These are phyloP conservation scores for Calephelis virginiensis DNA, from an alignment of 1,140 invertebrate genomes.

Conservation along the genomic window DNA sequence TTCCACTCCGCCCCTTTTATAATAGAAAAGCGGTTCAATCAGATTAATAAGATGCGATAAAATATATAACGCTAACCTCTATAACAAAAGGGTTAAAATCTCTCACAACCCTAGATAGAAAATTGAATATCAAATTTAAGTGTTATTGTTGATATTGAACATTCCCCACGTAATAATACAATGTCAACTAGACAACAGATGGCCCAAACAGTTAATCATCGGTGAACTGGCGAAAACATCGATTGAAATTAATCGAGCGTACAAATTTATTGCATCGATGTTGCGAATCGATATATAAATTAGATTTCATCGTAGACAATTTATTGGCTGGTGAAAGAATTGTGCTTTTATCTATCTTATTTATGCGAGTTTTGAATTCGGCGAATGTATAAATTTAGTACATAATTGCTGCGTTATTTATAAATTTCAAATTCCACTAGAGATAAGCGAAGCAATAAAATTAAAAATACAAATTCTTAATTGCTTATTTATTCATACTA, in stretches of 20 bases:
- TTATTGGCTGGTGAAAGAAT: slow-evolving; percentile 22
- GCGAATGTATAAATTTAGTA: neutral
- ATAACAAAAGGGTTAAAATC: neutral
- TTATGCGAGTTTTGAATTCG: slow-evolving; percentile 2
- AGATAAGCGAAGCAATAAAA: neutral
- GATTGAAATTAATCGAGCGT: slow-evolving; percentile 45
- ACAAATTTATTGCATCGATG: slow-evolving; percentile 43
- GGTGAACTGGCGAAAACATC: slow-evolving; percentile 37
- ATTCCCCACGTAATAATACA: slow-evolving; percentile 24
- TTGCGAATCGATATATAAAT: slow-evolving; percentile 38
- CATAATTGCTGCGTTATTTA: neutral
- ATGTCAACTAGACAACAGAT: slow-evolving; percentile 37
- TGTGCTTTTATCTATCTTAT: slow-evolving; percentile 15
- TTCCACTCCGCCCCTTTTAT: no score
- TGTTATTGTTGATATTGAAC: no score
- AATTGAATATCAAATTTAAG: neutral
- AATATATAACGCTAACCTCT: no score
- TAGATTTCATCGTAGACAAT: slow-evolving; percentile 33
- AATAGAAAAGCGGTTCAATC: no score
- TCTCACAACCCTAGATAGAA: neutral
- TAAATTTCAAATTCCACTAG: neutral
- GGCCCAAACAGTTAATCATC: slow-evolving; percentile 38
- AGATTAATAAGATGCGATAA: no score
- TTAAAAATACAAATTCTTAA: neutral
- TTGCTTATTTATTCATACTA: no score